These are phyloP conservation scores for Aeoliscus strigatus DNA, from an alignment of 2,797 vertebrate species.

Conservation along the genomic window DNA sequence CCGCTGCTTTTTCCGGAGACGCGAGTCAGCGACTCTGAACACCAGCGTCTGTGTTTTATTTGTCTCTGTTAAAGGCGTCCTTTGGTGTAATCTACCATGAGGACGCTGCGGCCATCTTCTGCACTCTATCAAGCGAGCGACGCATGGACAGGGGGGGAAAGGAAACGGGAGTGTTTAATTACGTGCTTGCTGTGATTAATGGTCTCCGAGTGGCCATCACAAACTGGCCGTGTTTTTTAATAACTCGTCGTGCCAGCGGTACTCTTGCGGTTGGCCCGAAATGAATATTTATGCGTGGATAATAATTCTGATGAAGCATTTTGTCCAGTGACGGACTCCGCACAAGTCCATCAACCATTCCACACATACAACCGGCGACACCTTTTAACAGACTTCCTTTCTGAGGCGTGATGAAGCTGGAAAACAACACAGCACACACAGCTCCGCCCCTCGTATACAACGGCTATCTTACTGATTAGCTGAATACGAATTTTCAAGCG, in stretches of 20 bases:
- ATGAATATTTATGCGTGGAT: constrained; percentile 49
- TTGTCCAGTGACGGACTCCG: too few relatives aligned
- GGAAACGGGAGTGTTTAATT: constrained; percentile 52
- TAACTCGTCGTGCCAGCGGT: constrained; percentile 42
- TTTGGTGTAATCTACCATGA: constrained; percentile 18
- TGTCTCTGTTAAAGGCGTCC: constrained; percentile 7
- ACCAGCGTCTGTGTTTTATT: constrained; percentile 7
- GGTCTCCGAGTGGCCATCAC: constrained; percentile 51
- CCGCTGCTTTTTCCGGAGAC: constrained; percentile 43
- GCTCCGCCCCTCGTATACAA: too few relatives aligned
- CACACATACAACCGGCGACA: too few relatives aligned
- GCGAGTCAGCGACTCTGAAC: constrained; percentile 34
- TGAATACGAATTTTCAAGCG: constrained; percentile 1
- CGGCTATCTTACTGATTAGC: too few relatives aligned
- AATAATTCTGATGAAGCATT: constrained; percentile 1
- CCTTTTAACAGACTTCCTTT: too few relatives aligned
- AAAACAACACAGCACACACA: too few relatives aligned
- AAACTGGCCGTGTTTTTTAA: constrained; percentile 57
- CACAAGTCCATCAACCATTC: too few relatives aligned
- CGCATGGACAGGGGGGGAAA: constrained; percentile 20
- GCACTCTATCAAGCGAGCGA: constrained; percentile 15
- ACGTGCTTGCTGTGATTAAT: constrained; percentile 64
- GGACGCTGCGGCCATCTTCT: constrained; percentile 13
- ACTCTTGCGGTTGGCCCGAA: constrained; percentile 33
- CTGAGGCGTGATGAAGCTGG: too few relatives aligned